Evolutionary conservation across 2,113 vertebrate genomes (phyloP).

Genomic region (Chaenogobius annularis): DNA sequence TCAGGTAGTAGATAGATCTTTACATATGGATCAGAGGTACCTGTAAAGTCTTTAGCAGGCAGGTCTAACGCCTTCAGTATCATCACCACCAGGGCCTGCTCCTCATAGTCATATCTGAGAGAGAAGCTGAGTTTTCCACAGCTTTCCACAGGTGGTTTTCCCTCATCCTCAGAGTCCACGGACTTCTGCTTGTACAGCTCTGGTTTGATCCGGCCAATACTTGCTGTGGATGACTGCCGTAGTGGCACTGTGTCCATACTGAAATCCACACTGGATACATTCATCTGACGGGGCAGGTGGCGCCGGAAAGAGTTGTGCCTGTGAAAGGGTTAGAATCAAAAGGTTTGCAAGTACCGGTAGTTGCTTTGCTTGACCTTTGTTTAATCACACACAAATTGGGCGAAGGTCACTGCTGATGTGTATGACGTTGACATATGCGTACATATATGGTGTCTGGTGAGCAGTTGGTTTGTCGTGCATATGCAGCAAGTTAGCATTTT

Average conservation of each 20-base stretch:
- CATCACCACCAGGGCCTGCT: constrained; percentile 88
- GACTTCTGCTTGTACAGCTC: constrained; percentile 98
- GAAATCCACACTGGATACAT: constrained; percentile 94
- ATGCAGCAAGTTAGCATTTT: not conserved
- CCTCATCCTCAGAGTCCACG: constrained; percentile 89
- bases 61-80: constrained; percentile 95
- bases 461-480: not conserved
- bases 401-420: not conserved
- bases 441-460: not conserved
- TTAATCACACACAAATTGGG: not conserved
- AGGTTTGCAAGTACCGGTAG: constrained; percentile 17
- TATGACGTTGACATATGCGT: too few relatives aligned
- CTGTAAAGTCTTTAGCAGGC: constrained; percentile 94
- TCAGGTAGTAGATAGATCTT: constrained; percentile 98
- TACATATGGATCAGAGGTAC: constrained; percentile 95
- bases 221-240: constrained; percentile 87
- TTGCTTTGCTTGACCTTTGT: not conserved
- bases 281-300: constrained; percentile 94
- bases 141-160: constrained; percentile 83
- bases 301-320: constrained; percentile 98
- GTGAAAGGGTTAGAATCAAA: constrained; percentile 54
- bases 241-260: constrained; percentile 87
- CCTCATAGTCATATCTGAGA: constrained; percentile 92
- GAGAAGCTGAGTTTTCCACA: constrained; percentile 96
- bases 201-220: constrained; percentile 95